These are phyloP conservation scores for Eurytoma californica DNA, from an alignment of 2,888 invertebrate species.

Conservation along the genomic window DNA sequence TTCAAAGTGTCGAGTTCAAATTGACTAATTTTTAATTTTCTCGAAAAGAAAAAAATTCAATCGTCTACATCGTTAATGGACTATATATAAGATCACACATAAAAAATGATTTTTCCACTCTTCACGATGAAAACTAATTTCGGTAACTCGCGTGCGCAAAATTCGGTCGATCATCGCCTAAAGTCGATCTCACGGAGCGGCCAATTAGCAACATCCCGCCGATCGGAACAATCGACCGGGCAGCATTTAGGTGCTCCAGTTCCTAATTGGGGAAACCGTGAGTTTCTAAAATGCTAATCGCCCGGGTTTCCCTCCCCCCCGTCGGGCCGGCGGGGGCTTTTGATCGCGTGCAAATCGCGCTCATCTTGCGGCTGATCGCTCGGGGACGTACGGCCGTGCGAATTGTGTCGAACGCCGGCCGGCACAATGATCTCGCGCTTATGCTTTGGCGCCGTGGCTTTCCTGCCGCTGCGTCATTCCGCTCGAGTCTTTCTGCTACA, in stretches of 20 bases:
- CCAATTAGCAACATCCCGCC: not conserved
- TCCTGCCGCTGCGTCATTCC: not conserved
- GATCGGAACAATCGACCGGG: not conserved
- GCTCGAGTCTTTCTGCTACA: too few relatives aligned
- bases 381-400: slow-evolving; percentile 12
- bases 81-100: too few relatives aligned
- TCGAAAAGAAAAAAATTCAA: too few relatives aligned
- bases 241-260: not conserved
- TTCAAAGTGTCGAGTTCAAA: too few relatives aligned
- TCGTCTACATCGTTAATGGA: too few relatives aligned
- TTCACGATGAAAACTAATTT: not conserved
- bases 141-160: too few relatives aligned
- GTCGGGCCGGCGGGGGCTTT: not conserved
- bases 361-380: not conserved
- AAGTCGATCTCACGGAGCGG: not conserved
- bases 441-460: not conserved
- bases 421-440: slow-evolving; percentile 10
- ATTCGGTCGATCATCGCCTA: too few relatives aligned
- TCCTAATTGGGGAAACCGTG: slow-evolving; percentile 33
- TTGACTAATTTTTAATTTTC: too few relatives aligned
- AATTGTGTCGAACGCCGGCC: slow-evolving; percentile 14
- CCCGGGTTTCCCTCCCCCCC: slow-evolving; percentile 5
- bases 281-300: slow-evolving; percentile 46
- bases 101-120: too few relatives aligned
- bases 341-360: slow-evolving; percentile 12